Conservation (phyloP, 2,888 invertebrate genomes). For the Heliconius aoede region DNA sequence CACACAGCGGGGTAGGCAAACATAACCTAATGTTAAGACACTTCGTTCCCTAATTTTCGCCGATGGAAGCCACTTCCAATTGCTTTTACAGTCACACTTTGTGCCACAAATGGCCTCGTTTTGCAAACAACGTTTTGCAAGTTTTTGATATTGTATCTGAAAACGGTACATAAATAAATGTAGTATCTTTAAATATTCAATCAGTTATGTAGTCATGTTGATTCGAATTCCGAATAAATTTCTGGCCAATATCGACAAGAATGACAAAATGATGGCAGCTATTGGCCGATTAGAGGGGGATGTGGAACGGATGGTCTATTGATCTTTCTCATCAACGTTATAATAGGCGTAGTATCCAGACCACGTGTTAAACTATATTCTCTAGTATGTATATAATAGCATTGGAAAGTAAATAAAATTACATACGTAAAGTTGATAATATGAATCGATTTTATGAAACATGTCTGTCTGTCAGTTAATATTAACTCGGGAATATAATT, state of each 20-base stretch:
- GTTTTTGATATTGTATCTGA: background rate
- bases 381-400: background rate
- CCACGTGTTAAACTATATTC: background rate
- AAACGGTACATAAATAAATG: background rate
- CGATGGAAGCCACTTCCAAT: too few species aligned
- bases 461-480: too few species aligned
- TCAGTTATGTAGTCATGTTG: background rate
- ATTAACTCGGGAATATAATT: background rate
- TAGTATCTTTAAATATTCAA: background rate
- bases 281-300: slow-evolving; percentile 17
- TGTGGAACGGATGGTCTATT: slow-evolving; percentile 17
- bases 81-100: too few species aligned
- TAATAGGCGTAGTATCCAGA: background rate
- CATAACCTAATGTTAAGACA: too few species aligned
- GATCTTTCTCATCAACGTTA: slow-evolving; percentile 17
- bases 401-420: background rate
- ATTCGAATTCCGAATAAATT: background rate
- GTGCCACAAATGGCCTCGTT: too few species aligned
- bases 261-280: slow-evolving; percentile 10
- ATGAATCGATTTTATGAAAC: too few species aligned
- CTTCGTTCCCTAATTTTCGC: too few species aligned
- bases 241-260: background rate
- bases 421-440: background rate
- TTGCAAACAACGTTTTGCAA: background rate
- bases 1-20: too few species aligned